Evolutionary conservation across 2,113 vertebrate genomes (phyloP).

Genomic region (rat (Rattus norvegicus)): DNA sequence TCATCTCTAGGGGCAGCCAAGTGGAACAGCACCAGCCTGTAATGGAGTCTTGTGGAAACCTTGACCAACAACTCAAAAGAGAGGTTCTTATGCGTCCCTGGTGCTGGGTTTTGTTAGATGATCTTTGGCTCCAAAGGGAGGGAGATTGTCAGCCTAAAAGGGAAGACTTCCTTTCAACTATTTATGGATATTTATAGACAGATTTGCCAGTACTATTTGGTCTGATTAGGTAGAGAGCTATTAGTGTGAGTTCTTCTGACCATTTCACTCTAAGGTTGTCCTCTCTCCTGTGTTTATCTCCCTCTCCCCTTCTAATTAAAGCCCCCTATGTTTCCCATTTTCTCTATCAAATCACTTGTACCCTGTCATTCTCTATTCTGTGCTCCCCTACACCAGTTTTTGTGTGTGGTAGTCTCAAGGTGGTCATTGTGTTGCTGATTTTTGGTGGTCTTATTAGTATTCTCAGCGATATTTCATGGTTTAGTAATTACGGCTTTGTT

Average conservation of each 20-base stretch:
- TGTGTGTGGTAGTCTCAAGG: not conserved
- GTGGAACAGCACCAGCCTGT: not conserved
- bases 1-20: not conserved
- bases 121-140: not conserved
- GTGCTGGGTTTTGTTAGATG: not conserved
- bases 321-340: not conserved
- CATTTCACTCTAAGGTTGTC: not conserved
- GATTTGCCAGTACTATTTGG: not conserved
- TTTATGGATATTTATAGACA: not conserved
- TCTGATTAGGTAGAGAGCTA: not conserved
- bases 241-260: not conserved
- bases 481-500: not conserved
- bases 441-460: not conserved
- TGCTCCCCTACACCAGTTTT: not conserved
- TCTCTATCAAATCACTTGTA: not conserved
- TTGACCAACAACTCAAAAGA: not conserved
- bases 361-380: not conserved
- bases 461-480: not conserved
- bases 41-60: not conserved
- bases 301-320: not conserved
- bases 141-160: not conserved
- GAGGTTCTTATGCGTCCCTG: not conserved
- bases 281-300: not conserved
- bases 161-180: not conserved
- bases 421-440: not conserved